Conservation (phyloP, 2,888 invertebrate species). For the Capitulum mitella region DNA sequence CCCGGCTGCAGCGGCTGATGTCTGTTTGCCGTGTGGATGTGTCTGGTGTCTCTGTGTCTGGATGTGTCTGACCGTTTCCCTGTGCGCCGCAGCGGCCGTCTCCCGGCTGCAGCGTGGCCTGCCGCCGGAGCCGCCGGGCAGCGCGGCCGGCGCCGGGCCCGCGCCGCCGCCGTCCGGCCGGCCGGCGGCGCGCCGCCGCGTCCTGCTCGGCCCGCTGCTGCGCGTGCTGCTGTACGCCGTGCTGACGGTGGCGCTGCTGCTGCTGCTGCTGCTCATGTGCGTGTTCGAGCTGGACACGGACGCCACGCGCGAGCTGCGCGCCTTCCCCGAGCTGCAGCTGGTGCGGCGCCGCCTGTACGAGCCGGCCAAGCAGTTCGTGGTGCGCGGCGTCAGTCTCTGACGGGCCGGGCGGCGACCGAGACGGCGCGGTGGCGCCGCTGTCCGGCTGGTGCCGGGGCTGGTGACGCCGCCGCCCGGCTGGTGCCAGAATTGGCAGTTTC, state of each 20-base stretch:
- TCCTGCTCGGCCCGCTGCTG: background rate
- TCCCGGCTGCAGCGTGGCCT: background rate
- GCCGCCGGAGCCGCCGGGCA: conserved; percentile 11
- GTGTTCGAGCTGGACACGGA: conserved; percentile 13
- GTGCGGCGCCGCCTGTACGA: background rate
- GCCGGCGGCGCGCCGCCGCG: background rate
- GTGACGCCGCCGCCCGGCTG: too few species aligned
- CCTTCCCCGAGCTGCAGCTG: background rate
- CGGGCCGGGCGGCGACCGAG: too few species aligned
- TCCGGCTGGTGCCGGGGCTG: too few species aligned
- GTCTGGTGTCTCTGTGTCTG: too few species aligned
- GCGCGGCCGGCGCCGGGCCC: background rate
- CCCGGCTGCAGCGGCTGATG: too few species aligned
- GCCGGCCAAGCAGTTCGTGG: background rate
- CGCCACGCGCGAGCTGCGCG: background rate
- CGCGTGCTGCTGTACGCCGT: conserved; percentile 7
- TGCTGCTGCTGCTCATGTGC: background rate
- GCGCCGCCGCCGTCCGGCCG: background rate
- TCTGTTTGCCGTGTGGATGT: too few species aligned
- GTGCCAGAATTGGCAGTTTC: too few species aligned
- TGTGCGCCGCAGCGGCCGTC: background rate
- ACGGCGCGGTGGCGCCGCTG: too few species aligned
- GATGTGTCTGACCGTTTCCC: background rate
- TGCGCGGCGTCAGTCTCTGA: background rate
- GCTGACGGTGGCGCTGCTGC: conserved; percentile 9